phyloP scores from a whole-genome alignment of 2,888 invertebrate species.

The Galeopsomyia nigrocyanea region DNA sequence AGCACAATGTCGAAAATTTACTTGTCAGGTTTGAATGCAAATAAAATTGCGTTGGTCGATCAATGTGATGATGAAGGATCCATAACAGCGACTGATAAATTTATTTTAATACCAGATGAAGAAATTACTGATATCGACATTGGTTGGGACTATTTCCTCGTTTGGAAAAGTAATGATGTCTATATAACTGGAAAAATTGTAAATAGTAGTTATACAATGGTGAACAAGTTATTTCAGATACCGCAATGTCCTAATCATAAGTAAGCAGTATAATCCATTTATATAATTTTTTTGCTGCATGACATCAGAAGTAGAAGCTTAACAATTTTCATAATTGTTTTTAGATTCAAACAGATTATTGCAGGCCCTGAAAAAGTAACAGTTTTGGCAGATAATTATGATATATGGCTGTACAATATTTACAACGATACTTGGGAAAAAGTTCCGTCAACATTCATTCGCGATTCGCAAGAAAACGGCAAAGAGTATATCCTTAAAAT shows the following conservation, averaged over 20 bases:
- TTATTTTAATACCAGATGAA: conserved; percentile 53
- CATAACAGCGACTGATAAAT: conserved; percentile 49
- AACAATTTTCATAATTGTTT: conserved; percentile 26
- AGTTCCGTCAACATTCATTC: conserved; percentile 54
- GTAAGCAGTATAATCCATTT: conserved; percentile 19
- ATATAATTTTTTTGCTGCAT: neutral
- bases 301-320: neutral
- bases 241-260: conserved; percentile 51
- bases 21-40: conserved; percentile 59
- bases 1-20: conserved; percentile 46
- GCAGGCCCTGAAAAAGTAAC: conserved; percentile 57
- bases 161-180: conserved; percentile 58
- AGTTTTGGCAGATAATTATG: conserved; percentile 54
- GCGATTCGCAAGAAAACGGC: conserved; percentile 43
- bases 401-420: conserved; percentile 61
- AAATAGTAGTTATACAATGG: conserved; percentile 20
- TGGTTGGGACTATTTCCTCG: conserved; percentile 64
- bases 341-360: conserved; percentile 58
- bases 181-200: conserved; percentile 55
- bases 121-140: conserved; percentile 59
- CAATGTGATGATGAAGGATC: conserved; percentile 31
- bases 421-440: conserved; percentile 59
- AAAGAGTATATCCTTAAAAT: conserved; percentile 59
- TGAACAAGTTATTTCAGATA: conserved; percentile 51
- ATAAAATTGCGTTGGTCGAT: conserved; percentile 23